Base-by-base conservation (phyloP, 2,797 vertebrate species). In the Helostoma temminkii region DNA sequence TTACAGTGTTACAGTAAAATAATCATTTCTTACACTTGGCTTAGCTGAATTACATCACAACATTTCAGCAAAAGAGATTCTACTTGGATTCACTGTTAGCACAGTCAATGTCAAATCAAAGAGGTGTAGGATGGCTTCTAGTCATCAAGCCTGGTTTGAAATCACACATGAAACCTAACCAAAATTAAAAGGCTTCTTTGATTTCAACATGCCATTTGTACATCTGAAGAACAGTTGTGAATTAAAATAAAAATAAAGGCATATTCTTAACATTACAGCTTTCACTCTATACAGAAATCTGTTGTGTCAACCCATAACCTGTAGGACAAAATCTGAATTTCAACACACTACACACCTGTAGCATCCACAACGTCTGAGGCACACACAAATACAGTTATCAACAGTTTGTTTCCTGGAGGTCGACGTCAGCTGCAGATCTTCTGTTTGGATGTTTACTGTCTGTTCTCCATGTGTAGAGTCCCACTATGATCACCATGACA, bases 401-500 rank as follows among this genome's bases (percentile, higher is more conserved):
- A 4, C 28, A 6, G 8, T 74, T 19, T 66, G 71, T 1, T 6
- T 73, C 34, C 26, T 61, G 39, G 4, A 83, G 55, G 62, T 76
- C 21, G 7, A 68, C 10, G 39, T 2, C 22, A 9, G 46, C 63
- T 10, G 59, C 53, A n/a, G 48, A 39, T 0, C 8, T 37, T 30
- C 21, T 61, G 49, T 18, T 36, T 32, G 9, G 74, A 42, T 39
- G 37, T 39, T 48, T 52, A 0, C 3, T 47, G 28, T 76, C 75
- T n/a, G 0, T 9, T 36, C 47, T 72, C 74, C 82, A 32, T 0
- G 48, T 80, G 74, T 63, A 73, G 30, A 79, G 8, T 3, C 71
- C 73, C 32, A 84, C 82, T 0, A 54, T 32, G 42, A 76, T 0
- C 43, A 89, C 71, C 82, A 89, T 74, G 75, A 85, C 1, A 0